Percentiles rank a stretch among this genome's conserved stretches.
Conservation (phyloP, 1,140 invertebrate genomes). For the Dendroctonus valens region DNA sequence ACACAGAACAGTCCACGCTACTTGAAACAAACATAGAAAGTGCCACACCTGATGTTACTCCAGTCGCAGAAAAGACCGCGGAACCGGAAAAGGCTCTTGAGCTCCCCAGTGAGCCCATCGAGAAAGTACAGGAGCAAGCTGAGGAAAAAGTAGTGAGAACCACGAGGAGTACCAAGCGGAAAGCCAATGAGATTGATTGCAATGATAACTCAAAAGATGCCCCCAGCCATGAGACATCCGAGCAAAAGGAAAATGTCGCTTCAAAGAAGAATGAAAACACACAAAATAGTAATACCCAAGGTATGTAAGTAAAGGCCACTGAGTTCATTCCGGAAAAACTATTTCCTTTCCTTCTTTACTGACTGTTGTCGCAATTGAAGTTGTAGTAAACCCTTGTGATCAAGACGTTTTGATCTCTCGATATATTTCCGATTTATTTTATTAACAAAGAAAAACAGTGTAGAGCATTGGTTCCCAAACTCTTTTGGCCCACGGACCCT, state of each 20-base stretch:
- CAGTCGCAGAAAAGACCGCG: neutral
- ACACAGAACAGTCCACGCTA: neutral
- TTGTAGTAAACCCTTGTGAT: too few species aligned
- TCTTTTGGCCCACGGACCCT: too few species aligned
- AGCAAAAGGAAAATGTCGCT: conserved; percentile 28
- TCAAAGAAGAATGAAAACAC: neutral
- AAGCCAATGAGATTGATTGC: conserved; percentile 8
- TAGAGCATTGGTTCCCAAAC: too few species aligned
- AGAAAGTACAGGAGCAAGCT: neutral
- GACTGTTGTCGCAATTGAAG: too few species aligned
- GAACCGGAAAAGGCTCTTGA: neutral
- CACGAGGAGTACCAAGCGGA: neutral
- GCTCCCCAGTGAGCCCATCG: neutral
- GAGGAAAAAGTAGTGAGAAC: neutral
- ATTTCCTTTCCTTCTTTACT: too few species aligned
- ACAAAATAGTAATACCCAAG: too few species aligned
- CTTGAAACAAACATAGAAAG: neutral
- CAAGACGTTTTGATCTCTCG: too few species aligned
- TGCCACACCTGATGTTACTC: neutral
- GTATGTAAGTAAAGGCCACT: too few species aligned
- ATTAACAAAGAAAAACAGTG: too few species aligned
- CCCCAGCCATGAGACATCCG: conserved; percentile 11
- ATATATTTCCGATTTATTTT: too few species aligned
- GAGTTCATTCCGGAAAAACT: too few species aligned
- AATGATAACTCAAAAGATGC: conserved; percentile 9